Base-by-base conservation (phyloP, 2,888 invertebrate species). In the Crioceris asparagi region DNA sequence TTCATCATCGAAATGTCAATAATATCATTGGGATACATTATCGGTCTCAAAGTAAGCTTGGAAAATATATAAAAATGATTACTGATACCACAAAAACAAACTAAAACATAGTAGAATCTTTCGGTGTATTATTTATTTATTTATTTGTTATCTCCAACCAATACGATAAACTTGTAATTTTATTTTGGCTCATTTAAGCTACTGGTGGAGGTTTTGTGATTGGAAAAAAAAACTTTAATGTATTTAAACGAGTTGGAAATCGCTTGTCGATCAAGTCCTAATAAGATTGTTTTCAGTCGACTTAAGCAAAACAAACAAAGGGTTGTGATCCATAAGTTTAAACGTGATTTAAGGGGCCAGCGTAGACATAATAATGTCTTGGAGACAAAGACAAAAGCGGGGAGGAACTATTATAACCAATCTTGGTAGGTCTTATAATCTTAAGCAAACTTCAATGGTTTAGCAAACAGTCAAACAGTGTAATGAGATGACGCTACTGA, bases 271-370 rank as follows among this genome's bases (percentile, higher is more conserved):
- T n/a, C n/a, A n/a, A 51, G 52, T 48, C 40, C 46, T 57, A 55
- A 57, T 54, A 54, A 57, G 54, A 54, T 55, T 54, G 54, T 54
- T 55, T 53, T 53, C 53, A 54, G 54, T 50, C 53, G 52, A 54
- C 47, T 55, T 51, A 48, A 47, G 48, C 52, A 53, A 52, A 52
- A 52, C 53, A 57, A 57, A 57, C 54, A 55, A 50, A 48, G 56
- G 56, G 55, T 50, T 50, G 40, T 50, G 50, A 54, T 53, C 53
- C 49, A 45, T 46, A 43, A 52, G 48, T 52, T 52, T 48, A 51
- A 52, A 51, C 46, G 47, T 48, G 46, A 51, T 49, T 49, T 51
- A 48, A 48, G n/a, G 27, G 45, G 44, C 46, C 44, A 43, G 45
- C 42, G 47, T 42, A 46, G 46, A 48, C 48, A 45, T 49, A 47